Base-by-base conservation (phyloP, 92 coral and sea anemone genomes). In the Heliopora coerulea region DNA sequence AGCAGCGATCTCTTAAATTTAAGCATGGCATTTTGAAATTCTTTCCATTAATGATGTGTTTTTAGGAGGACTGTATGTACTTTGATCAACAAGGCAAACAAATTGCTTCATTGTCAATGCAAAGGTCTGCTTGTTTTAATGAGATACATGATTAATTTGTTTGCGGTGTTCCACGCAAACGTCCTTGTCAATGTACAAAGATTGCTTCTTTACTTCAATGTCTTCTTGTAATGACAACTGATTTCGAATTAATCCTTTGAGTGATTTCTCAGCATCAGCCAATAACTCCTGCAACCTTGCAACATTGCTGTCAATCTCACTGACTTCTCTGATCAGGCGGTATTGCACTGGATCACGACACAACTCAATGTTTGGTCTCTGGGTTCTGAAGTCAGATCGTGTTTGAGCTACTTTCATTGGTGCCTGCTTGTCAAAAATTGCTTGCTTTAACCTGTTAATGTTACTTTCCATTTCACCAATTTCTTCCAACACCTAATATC, bases 381-480 rank as follows among this genome's bases (percentile, higher is more conserved):
- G 72, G 27, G 97, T 92, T 89, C 97, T 85, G 86, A 90, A 83
- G 44, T 92, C 96, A 32, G 91, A 78, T 27, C 97, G 74, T 37
- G 97, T 92, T 54, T 89, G 97, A 1, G 97, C 85, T 8, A 92
- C 97, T 56, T 89, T 92, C 97, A 92, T 92, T 29, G 97, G 97
- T 0, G 97, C 97, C 50, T 81, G 84, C 66, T 92, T 92, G 1
- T 85, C 86, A 52, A 88, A 89, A 68, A 92, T 92, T 68, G 97
- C 97, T 64, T 82, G 87, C 66, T 90, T 82, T 56, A 92, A 73
- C 40, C 86, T 83, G 10, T 83, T 96, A 78, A 92, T 92, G 70
- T 92, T 92, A 18, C 73, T 82, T 48, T 92, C 96, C 97, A 92
- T 92, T 2, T 88, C 96, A 3, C 86, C 82, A 46, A 92, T 92